Conservation (phyloP, 2,888 invertebrate species). For the Eupithecia insigniata region DNA sequence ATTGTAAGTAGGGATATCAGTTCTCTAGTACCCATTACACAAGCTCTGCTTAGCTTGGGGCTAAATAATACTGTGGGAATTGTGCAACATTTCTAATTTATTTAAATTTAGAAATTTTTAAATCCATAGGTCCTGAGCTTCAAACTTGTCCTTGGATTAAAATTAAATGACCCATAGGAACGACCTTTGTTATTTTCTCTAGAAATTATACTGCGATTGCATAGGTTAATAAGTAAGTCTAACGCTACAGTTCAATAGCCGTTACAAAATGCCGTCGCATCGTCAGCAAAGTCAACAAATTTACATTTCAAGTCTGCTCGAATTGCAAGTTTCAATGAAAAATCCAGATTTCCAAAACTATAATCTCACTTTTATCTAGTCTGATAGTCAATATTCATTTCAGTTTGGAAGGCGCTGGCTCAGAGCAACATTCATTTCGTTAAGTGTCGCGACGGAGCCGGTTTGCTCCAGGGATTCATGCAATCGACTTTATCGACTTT, state of each 20-base stretch:
- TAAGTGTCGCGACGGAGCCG: conserved; percentile 54
- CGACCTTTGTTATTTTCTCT: neutral
- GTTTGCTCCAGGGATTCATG: conserved; percentile 57
- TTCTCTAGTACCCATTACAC: no score
- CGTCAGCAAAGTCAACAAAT: conserved; percentile 7
- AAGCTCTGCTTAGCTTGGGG: no score
- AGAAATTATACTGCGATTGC: neutral
- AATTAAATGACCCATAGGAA: neutral
- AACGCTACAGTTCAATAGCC: neutral
- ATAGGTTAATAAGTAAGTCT: neutral
- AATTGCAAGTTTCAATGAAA: conserved; percentile 7
- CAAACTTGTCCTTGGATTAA: neutral
- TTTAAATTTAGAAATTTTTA: neutral
- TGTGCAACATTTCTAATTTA: no score
- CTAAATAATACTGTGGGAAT: no score
- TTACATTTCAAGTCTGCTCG: neutral
- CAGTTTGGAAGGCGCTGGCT: conserved; percentile 52
- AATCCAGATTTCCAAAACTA: conserved; percentile 4
- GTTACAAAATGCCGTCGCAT: neutral
- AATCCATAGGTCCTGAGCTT: neutral
- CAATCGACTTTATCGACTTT: conserved; percentile 59
- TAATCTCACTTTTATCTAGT: conserved; percentile 18
- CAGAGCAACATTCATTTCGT: conserved; percentile 58
- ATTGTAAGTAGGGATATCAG: no score
- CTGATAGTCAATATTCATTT: conserved; percentile 46